Conservation (phyloP, 92 coral and sea anemone genomes). For the Phymanthus crucifer region DNA sequence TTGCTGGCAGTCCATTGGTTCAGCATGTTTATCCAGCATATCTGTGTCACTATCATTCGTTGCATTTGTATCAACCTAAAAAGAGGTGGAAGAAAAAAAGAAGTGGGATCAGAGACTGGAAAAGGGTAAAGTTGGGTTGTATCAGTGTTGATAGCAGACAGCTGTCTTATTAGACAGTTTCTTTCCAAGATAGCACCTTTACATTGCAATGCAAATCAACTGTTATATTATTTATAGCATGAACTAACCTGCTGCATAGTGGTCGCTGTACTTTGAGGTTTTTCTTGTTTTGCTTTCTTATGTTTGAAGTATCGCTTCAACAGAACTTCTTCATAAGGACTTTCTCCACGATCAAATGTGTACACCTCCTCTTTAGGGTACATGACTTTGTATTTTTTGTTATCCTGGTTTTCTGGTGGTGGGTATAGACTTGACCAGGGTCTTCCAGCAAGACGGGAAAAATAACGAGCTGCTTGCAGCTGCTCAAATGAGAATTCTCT, state of each 20-base stretch:
- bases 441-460: conserved; percentile 52
- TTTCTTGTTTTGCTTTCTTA: conserved; percentile 24
- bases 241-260: conserved; percentile 9
- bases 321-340: conserved; percentile 83
- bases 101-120: not conserved
- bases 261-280: not conserved
- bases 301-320: conserved; percentile 63
- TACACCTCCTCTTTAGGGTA: conserved; percentile 90
- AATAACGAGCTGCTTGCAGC: conserved; percentile 76
- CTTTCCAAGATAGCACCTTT: no score
- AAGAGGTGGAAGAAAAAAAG: not conserved
- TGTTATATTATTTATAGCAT: no score
- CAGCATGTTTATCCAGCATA: not conserved
- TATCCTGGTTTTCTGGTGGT: not conserved
- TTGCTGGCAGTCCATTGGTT: not conserved
- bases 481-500: conserved; percentile 91
- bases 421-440: conserved; percentile 32
- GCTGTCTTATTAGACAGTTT: no score
- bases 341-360: conserved; percentile 71
- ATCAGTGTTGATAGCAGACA: no score
- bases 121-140: not conserved
- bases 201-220: no score
- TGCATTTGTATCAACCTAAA: not conserved
- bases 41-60: not conserved
- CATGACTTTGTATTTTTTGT: conserved; percentile 45